Base-by-base conservation (phyloP, 2,113 vertebrate species). In the Clarias batrachus region DNA sequence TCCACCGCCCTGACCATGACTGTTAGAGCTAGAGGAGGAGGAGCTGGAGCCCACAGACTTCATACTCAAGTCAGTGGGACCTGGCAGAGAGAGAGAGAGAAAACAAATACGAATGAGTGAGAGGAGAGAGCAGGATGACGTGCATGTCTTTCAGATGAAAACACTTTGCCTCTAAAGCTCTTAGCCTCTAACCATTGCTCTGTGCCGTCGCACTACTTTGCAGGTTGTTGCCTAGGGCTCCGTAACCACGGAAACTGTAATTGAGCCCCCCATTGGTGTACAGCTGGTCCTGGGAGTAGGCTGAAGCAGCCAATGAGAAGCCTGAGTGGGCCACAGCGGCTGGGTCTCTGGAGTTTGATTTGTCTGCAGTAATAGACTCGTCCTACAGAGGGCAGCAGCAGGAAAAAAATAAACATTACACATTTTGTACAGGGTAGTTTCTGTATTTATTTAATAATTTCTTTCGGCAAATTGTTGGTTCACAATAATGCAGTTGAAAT, bases 61-160 rank as follows among this genome's bases (percentile, higher is more conserved):
- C 98, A 99, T 99, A 94, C 98, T 99, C 92, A 99, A 96, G 95
- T 99, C 98, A 74, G 98, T 99, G 85, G 98, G 98, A 92, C 98
- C 98, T 99, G 92, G 48, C 86, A 81, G 19, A 83, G 59, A 81
- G 17, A 59, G 52, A 71, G 3, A 37, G 16, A 59, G 11, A 65
- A 30, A 81, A 13, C 1, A 59, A 66, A 41, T 37, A 60, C 23
- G n/a, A 16, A 73, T 57, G 30, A 41, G 25, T 12, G 6, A 81
- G 25, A 71, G 16, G 33, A 66, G 37, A 27, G 60, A 25, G 3
- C 33, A 82, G n/a, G 14, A 66, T 52, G 16, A 77, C 8, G 27
- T 59, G 16, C 13, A 74, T 16, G 27, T 27, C 11, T 21, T 68
- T 68, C 12, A 66, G 48, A 14, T 71, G 13, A 79, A 63, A 60